Percentiles rank a stretch among this genome's conserved stretches.
Conservation (phyloP, 2,888 invertebrate genomes). For the Amorpha juglandis region DNA sequence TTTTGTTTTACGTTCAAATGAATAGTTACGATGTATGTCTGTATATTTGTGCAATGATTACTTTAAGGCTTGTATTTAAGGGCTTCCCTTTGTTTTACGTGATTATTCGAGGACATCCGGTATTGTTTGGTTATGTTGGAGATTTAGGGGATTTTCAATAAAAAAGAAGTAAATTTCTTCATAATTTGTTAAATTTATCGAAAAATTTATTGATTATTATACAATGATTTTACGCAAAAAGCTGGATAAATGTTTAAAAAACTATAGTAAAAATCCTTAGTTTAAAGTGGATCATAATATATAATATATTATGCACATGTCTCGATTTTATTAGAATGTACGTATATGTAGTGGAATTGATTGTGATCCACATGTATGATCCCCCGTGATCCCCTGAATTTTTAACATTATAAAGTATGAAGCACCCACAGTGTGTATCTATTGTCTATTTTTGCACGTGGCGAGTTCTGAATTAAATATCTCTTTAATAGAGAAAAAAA, state of each 20-base stretch:
- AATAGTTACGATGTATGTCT: constrained; percentile 41
- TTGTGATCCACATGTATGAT: not conserved
- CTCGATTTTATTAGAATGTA: not conserved
- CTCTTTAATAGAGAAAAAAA: constrained; percentile 19
- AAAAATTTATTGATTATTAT: not conserved
- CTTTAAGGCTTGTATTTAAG: constrained; percentile 38
- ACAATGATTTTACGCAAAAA: no score
- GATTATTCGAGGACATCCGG: constrained; percentile 58
- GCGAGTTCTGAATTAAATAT: constrained; percentile 52
- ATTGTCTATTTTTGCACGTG: constrained; percentile 61
- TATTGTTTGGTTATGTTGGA: constrained; percentile 38
- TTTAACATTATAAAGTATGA: constrained; percentile 36
- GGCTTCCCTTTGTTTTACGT: constrained; percentile 44
- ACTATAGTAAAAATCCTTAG: no score
- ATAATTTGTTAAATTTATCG: no score
- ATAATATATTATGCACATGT: not conserved
- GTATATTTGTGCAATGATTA: constrained; percentile 66
- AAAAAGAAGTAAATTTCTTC: no score
- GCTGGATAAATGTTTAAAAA: no score
- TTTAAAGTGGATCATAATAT: no score
- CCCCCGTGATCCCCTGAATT: not conserved
- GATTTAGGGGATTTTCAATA: not conserved
- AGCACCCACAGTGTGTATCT: constrained; percentile 56
- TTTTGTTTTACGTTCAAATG: constrained; percentile 13
- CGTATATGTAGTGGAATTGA: constrained; percentile 30